A percentile compares a stretch with the other conserved stretches of the same genome.
These are phyloP conservation scores for Nymphalis io DNA, from an alignment of 1,140 invertebrate species.

Conservation along the genomic window DNA sequence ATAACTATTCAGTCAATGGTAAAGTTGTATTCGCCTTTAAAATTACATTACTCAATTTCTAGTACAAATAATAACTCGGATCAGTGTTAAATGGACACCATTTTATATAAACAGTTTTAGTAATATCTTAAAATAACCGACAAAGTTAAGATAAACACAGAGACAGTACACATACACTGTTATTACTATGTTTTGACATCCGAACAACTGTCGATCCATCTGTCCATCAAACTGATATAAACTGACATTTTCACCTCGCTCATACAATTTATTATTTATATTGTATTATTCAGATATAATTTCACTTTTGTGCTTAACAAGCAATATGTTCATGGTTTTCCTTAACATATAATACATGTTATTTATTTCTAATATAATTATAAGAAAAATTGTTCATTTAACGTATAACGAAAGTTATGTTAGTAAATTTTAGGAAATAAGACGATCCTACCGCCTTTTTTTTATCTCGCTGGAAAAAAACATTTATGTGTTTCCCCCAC, in stretches of 20 bases:
- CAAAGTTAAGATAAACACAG: neutral
- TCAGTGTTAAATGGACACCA: too few relatives aligned
- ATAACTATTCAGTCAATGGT: too few relatives aligned
- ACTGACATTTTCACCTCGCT: constrained; percentile 17
- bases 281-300: neutral
- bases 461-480: too few relatives aligned
- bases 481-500: too few relatives aligned
- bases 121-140: neutral
- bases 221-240: constrained; percentile 12
- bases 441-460: too few relatives aligned
- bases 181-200: constrained; percentile 12
- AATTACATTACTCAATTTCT: too few relatives aligned
- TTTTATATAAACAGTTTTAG: neutral
- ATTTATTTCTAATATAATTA: neutral
- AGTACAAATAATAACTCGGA: too few relatives aligned
- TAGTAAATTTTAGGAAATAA: too few relatives aligned
- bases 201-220: constrained; percentile 9
- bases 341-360: neutral
- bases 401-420: too few relatives aligned
- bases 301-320: constrained; percentile 3
- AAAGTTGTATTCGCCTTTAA: too few relatives aligned
- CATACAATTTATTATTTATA: constrained; percentile 5
- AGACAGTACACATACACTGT: neutral
- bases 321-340: neutral
- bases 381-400: too few relatives aligned